These are phyloP conservation scores for Epiperipatus broadwayi DNA, from an alignment of 2,888 invertebrate species.

Conservation along the genomic window DNA sequence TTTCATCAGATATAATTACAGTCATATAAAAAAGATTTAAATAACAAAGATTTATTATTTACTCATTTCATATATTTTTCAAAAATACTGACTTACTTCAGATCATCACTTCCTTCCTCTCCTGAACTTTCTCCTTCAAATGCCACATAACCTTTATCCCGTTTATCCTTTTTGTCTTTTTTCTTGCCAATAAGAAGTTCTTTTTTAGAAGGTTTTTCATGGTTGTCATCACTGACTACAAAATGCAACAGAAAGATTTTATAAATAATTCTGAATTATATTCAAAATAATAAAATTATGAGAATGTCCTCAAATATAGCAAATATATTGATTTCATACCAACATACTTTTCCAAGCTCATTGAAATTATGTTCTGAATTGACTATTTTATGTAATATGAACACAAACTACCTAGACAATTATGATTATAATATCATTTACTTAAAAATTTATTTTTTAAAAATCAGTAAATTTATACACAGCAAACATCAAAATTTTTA, in stretches of 20 bases:
- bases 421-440: no score
- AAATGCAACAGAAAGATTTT: conserved; percentile 14
- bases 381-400: no score
- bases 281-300: no score
- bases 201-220: conserved; percentile 18
- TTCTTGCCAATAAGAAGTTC: conserved; percentile 20
- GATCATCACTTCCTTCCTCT: conserved; percentile 50
- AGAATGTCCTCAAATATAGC: no score
- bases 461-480: no score
- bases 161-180: conserved; percentile 68
- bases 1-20: neutral
- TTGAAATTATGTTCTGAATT: no score
- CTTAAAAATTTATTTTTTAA: no score
- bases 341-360: no score
- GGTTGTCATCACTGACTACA: conserved; percentile 44
- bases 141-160: conserved; percentile 74
- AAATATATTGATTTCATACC: no score
- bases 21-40: conserved; percentile 15
- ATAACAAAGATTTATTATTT: conserved; percentile 16
- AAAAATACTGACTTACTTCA: conserved; percentile 37
- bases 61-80: conserved; percentile 13
- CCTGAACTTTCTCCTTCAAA: conserved; percentile 81
- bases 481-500: no score
- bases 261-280: neutral
- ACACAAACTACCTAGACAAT: no score